Evolutionary conservation across 2,797 vertebrate genomes (phyloP).

Genomic region (Lepus townsendii): DNA sequence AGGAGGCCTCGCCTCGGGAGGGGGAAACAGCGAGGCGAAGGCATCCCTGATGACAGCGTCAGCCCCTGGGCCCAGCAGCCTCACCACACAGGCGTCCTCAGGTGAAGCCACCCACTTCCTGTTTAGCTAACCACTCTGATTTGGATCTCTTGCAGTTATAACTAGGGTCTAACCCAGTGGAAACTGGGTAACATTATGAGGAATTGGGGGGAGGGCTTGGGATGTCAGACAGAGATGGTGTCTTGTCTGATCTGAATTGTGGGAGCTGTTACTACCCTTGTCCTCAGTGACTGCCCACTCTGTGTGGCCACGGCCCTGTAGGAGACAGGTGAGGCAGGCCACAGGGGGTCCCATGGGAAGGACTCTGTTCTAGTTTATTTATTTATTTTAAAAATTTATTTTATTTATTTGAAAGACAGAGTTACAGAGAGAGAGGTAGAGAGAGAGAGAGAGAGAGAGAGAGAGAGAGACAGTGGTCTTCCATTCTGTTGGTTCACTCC

Average conservation of each 20-base stretch:
- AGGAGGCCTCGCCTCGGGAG: not conserved
- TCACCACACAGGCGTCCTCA: not conserved
- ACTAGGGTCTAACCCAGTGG: not conserved
- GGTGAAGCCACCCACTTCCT: not conserved
- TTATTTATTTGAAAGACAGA: too few relatives aligned
- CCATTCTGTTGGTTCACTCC: too few relatives aligned
- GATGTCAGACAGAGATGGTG: not conserved
- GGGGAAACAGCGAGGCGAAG: not conserved
- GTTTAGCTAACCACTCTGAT: not conserved
- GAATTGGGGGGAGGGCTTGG: not conserved
- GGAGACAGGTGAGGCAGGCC: not conserved
- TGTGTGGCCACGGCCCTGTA: not conserved
- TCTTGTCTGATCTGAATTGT: not conserved
- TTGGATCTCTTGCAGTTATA: conserved; percentile 11
- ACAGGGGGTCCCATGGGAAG: not conserved
- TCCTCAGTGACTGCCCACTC: not conserved
- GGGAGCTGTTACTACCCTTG: not conserved
- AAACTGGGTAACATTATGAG: conserved; percentile 33
- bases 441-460: too few relatives aligned
- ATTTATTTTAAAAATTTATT: too few relatives aligned
- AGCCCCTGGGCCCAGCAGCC: not conserved
- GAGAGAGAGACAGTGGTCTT: too few relatives aligned
- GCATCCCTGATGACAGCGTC: not conserved
- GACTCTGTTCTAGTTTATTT: not conserved
- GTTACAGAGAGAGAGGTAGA: too few relatives aligned